A percentile compares a stretch with the other conserved stretches of the same genome.
Conservation (phyloP, 2,888 invertebrate species). For the Imbricaverruca yamaguchii region DNA sequence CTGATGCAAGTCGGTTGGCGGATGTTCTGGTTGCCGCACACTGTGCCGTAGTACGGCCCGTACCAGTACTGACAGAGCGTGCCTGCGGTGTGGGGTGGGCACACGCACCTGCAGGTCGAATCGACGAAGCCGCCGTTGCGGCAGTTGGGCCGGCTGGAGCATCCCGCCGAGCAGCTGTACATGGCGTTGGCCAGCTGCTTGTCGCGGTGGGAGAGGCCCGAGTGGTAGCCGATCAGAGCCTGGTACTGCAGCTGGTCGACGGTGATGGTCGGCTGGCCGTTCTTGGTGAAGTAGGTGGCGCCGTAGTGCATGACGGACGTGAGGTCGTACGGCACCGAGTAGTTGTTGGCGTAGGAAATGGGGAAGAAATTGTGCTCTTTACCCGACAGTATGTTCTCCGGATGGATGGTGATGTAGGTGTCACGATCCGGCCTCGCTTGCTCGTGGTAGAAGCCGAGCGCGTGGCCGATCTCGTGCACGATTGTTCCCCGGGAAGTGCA, state of each 20-base stretch:
- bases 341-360: too few relatives aligned
- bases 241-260: background rate
- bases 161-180: too few relatives aligned
- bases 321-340: constrained; percentile 22
- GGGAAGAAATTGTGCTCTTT: background rate
- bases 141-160: too few relatives aligned
- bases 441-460: constrained; percentile 26
- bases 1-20: background rate
- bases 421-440: constrained; percentile 23
- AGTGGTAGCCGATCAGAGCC: background rate
- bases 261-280: constrained; percentile 23
- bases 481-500: constrained; percentile 14
- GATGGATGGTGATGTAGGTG: constrained; percentile 3
- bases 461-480: constrained; percentile 28
- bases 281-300: background rate
- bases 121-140: background rate
- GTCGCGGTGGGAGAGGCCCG: constrained; percentile 22
- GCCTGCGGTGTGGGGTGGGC: background rate
- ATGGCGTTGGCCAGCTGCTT: too few relatives aligned
- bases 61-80: background rate
- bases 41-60: background rate
- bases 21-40: constrained; percentile 6
- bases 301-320: constrained; percentile 27
- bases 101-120: background rate
- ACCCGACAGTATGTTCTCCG: background rate